Evolutionary conservation across 1,140 invertebrate genomes (phyloP).

Genomic region (Drosophila elegans): DNA sequence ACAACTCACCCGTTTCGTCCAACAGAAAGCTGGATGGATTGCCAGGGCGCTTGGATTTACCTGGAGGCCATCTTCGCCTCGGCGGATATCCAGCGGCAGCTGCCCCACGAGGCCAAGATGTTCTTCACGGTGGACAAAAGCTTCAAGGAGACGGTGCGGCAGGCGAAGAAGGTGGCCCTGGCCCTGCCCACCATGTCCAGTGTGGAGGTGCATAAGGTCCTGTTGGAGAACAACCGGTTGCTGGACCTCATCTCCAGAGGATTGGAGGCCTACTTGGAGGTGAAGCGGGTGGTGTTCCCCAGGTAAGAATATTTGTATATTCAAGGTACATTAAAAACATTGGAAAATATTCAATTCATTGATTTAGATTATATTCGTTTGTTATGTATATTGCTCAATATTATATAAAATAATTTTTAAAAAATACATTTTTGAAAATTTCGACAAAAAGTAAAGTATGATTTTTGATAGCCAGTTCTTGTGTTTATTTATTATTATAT

Average conservation of each 20-base stretch:
- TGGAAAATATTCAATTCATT: too few species aligned
- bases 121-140: slow-evolving; percentile 94
- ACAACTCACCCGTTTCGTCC: too few species aligned
- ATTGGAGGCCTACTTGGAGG: slow-evolving; percentile 92
- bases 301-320: slow-evolving; percentile 80
- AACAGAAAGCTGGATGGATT: slow-evolving; percentile 93
- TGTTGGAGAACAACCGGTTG: slow-evolving; percentile 91
- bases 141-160: slow-evolving; percentile 94
- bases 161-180: slow-evolving; percentile 89
- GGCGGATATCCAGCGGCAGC: slow-evolving; percentile 94
- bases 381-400: too few species aligned
- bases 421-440: too few species aligned
- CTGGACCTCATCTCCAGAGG: slow-evolving; percentile 93
- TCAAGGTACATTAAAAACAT: too few species aligned
- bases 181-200: slow-evolving; percentile 89
- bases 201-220: slow-evolving; percentile 89
- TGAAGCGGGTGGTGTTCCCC: slow-evolving; percentile 95
- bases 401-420: too few species aligned
- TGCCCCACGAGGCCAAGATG: slow-evolving; percentile 93
- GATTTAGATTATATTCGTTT: too few species aligned
- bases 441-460: too few species aligned
- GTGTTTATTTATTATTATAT: too few species aligned
- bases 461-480: too few species aligned
- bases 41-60: slow-evolving; percentile 94
- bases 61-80: slow-evolving; percentile 95